Evolutionary conservation across 35 echinoderm and acorn worm species (phyloP).

Genomic region (Hemicentrotus pulcherrimus): DNA sequence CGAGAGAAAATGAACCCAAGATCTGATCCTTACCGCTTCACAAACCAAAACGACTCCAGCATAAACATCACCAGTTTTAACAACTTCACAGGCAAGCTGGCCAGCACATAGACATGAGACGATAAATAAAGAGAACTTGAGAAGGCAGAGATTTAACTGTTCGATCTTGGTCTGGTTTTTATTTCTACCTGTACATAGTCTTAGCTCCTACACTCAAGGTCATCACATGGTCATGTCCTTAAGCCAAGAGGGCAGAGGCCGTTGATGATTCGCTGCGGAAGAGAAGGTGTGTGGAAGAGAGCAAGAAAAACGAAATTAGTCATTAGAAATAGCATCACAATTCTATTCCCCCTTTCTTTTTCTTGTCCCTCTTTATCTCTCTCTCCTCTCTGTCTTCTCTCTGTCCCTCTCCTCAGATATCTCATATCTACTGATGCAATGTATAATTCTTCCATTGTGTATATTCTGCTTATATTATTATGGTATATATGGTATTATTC

Average conservation of each 20-base stretch:
- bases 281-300: conserved; percentile 30
- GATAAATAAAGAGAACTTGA: neutral
- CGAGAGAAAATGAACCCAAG: too few relatives aligned
- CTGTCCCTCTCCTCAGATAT: neutral
- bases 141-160: neutral
- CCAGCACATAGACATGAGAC: too few relatives aligned
- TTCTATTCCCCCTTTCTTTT: too few relatives aligned
- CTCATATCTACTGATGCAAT: neutral
- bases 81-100: too few relatives aligned
- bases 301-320: neutral
- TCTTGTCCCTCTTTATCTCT: too few relatives aligned
- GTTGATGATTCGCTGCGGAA: conserved; percentile 88
- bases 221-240: conserved; percentile 5
- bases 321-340: too few relatives aligned
- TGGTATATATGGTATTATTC: too few relatives aligned
- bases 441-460: neutral
- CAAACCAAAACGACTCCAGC: too few relatives aligned
- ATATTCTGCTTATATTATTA: too few relatives aligned
- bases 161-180: neutral
- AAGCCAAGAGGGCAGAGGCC: conserved; percentile 77
- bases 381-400: too few relatives aligned
- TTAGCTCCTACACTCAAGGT: conserved; percentile 16
- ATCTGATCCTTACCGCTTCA: too few relatives aligned
- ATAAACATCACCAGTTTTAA: too few relatives aligned
- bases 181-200: neutral